Conservation (phyloP, 1,140 invertebrate species). For the Diachasmimorpha longicaudata region DNA sequence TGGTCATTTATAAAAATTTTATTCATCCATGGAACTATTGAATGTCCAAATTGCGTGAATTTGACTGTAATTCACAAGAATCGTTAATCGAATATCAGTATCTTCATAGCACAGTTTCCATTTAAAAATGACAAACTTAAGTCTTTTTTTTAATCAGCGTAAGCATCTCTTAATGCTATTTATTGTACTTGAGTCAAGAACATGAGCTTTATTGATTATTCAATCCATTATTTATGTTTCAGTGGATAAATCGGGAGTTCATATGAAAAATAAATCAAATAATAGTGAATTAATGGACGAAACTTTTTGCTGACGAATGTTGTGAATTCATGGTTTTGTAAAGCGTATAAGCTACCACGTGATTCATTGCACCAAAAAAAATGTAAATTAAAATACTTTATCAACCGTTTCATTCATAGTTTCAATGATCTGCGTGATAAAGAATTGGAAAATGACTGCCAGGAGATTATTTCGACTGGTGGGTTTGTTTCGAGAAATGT, state of each 20-base stretch:
- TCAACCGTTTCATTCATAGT: not conserved
- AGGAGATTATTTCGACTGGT: too few relatives aligned
- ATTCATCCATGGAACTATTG: not conserved
- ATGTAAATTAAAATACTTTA: not conserved
- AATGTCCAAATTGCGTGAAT: too few relatives aligned
- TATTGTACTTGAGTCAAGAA: slow-evolving; percentile 30
- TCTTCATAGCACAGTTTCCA: not conserved
- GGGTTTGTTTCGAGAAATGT: not conserved
- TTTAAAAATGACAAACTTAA: not conserved
- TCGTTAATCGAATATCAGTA: not conserved
- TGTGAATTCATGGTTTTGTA: not conserved
- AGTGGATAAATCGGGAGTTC: not conserved
- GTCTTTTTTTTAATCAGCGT: not conserved
- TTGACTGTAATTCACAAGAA: not conserved
- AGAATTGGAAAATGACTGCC: too few relatives aligned
- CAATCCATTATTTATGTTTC: not conserved
- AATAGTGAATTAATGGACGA: not conserved
- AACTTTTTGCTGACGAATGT: not conserved
- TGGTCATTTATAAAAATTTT: not conserved
- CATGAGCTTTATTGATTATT: slow-evolving; percentile 17
- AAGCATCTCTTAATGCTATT: slow-evolving; percentile 30
- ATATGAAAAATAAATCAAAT: slow-evolving; percentile 5
- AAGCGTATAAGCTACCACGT: not conserved
- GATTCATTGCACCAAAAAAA: not conserved
- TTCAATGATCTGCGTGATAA: not conserved